A percentile compares a stretch with the other conserved stretches of the same genome.
Evolutionary conservation across 2,888 invertebrate genomes (phyloP).

Genomic region (Hyposoter dolosus): DNA sequence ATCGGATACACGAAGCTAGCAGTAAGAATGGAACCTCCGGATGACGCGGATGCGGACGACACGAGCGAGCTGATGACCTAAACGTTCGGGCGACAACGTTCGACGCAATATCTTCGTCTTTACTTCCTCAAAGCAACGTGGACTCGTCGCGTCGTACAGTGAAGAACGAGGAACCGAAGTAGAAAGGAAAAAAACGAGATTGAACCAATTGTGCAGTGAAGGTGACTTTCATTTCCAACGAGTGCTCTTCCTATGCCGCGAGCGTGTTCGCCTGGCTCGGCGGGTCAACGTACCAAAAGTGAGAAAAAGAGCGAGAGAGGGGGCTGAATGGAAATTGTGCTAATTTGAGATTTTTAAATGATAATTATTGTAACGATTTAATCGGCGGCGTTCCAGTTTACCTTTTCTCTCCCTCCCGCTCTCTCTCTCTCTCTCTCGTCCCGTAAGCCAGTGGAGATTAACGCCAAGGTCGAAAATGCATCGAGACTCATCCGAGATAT

Average conservation of each 20-base stretch:
- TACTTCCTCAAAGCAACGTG: constrained; percentile 50
- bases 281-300: neutral
- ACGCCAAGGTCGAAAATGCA: neutral
- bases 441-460: neutral
- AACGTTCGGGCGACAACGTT: neutral
- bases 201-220: constrained; percentile 43
- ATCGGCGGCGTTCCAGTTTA: neutral
- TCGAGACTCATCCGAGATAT: constrained; percentile 43
- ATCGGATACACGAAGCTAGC: constrained; percentile 82
- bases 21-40: constrained; percentile 80
- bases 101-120: constrained; percentile 28
- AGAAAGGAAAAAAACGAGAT: constrained; percentile 16
- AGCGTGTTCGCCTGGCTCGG: neutral
- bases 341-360: neutral
- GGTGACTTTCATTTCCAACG: constrained; percentile 38
- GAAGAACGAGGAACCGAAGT: constrained; percentile 20
- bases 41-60: constrained; percentile 82
- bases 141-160: constrained; percentile 49
- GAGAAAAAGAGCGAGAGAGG: neutral
- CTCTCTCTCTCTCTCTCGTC: neutral
- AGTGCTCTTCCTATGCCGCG: neutral
- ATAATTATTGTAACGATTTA: neutral
- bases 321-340: neutral
- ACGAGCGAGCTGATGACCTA: constrained; percentile 83
- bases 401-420: neutral